phyloP scores from a whole-genome alignment of 2,797 vertebrate species.

The Erpetoichthys calabaricus region DNA sequence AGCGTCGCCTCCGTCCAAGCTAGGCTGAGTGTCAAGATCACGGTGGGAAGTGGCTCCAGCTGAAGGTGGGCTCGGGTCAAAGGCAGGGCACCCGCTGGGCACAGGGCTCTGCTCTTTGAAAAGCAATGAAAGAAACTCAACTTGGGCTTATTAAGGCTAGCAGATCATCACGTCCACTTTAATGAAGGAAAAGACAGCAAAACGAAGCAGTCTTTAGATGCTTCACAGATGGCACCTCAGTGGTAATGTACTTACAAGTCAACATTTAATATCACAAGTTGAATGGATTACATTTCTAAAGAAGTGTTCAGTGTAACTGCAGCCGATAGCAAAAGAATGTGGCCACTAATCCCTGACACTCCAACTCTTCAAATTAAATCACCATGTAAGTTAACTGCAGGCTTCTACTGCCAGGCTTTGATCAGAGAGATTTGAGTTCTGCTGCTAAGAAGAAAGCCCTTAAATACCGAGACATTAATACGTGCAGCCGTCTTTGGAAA shows the following conservation, averaged over 20 bases:
- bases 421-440: neutral
- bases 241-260: slow-evolving; percentile 37
- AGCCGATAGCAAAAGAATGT: slow-evolving; percentile 9
- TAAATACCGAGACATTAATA: neutral
- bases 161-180: slow-evolving; percentile 43
- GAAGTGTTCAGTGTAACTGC: slow-evolving; percentile 19
- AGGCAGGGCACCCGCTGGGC: slow-evolving; percentile 38
- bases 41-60: slow-evolving; percentile 62
- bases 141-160: slow-evolving; percentile 48
- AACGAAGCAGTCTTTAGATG: slow-evolving; percentile 35
- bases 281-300: slow-evolving; percentile 25
- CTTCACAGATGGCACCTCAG: slow-evolving; percentile 50
- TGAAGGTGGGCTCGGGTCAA: slow-evolving; percentile 61
- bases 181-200: slow-evolving; percentile 33
- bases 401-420: neutral
- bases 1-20: neutral
- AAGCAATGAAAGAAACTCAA: slow-evolving; percentile 30
- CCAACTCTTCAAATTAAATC: slow-evolving; percentile 33
- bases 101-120: slow-evolving; percentile 26
- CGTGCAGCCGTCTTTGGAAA: no score
- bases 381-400: slow-evolving; percentile 38
- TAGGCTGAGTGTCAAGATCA: slow-evolving; percentile 62
- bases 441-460: neutral
- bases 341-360: slow-evolving; percentile 32
- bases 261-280: slow-evolving; percentile 25